A percentile compares a stretch with the other conserved stretches of the same genome.
Conservation (phyloP, 2,113 vertebrate genomes). For the Irena cyanogastra region DNA sequence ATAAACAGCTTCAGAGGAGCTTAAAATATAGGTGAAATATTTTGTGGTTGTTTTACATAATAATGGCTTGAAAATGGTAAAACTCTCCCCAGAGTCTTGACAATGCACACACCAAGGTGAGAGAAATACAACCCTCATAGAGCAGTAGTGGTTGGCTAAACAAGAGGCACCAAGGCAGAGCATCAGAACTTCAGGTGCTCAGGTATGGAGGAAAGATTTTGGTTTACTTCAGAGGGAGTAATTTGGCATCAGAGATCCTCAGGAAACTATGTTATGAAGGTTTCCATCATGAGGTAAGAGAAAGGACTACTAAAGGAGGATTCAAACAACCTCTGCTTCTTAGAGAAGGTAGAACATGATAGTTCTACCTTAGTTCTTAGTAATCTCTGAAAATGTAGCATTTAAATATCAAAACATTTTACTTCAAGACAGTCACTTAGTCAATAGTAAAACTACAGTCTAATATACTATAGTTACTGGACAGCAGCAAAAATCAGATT, state of each 20-base stretch:
- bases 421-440: background rate
- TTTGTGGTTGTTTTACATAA: background rate
- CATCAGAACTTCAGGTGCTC: background rate
- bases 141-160: background rate
- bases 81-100: background rate
- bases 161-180: background rate
- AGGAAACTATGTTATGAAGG: background rate
- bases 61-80: background rate
- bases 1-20: background rate
- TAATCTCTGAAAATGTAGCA: background rate
- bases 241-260: background rate
- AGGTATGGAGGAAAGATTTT: background rate
- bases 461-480: background rate
- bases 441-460: background rate
- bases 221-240: background rate
- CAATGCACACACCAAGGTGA: accelerated
- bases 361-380: background rate
- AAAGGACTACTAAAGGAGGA: background rate
- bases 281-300: background rate
- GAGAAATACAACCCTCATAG: background rate
- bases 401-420: background rate
- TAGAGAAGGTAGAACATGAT: background rate
- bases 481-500: background rate
- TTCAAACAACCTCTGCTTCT: background rate
- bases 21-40: background rate